Evolutionary conservation across 92 coral and sea anemone species (phyloP).

Genomic region (Porites cylindrica): DNA sequence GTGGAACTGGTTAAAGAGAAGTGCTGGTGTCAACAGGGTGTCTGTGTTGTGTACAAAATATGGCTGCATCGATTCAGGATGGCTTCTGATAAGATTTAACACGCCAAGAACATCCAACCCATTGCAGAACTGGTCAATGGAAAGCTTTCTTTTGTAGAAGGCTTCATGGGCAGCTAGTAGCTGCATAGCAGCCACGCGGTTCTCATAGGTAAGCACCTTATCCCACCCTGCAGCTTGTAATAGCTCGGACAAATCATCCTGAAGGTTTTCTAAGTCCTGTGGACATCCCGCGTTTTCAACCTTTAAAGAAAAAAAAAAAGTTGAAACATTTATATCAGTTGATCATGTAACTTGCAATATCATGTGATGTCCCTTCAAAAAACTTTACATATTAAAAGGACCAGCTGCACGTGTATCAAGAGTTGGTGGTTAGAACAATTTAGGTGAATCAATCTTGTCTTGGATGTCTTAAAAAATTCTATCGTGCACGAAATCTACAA

Average conservation of each 20-base stretch:
- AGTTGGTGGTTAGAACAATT: conserved; percentile 8
- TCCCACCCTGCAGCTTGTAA: conserved; percentile 33
- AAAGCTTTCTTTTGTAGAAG: too few relatives aligned
- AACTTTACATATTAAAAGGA: conserved; percentile 7
- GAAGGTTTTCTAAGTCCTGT: conserved; percentile 23
- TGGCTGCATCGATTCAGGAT: too few relatives aligned
- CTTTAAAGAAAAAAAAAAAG: conserved; percentile 1
- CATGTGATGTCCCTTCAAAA: background rate
- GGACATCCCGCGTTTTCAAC: conserved; percentile 16
- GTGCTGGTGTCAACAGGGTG: too few relatives aligned
- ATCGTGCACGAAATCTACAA: conserved; percentile 13
- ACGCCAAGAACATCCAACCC: too few relatives aligned
- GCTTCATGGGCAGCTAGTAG: too few relatives aligned
- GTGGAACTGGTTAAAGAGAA: conserved; percentile 17
- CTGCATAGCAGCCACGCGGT: too few relatives aligned
- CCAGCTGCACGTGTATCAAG: conserved; percentile 6
- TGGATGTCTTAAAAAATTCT: conserved; percentile 2
- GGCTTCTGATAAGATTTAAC: too few relatives aligned
- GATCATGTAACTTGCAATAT: conserved; percentile 3
- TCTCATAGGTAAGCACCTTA: conserved; percentile 25
- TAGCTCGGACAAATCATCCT: conserved; percentile 12
- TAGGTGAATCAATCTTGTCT: conserved; percentile 4
- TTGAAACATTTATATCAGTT: background rate
- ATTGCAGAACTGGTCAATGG: too few relatives aligned
- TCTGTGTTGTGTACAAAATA: too few relatives aligned